Evolutionary conservation across 1,140 invertebrate genomes (phyloP).

Genomic region (Pogonomyrmex californicus): DNA sequence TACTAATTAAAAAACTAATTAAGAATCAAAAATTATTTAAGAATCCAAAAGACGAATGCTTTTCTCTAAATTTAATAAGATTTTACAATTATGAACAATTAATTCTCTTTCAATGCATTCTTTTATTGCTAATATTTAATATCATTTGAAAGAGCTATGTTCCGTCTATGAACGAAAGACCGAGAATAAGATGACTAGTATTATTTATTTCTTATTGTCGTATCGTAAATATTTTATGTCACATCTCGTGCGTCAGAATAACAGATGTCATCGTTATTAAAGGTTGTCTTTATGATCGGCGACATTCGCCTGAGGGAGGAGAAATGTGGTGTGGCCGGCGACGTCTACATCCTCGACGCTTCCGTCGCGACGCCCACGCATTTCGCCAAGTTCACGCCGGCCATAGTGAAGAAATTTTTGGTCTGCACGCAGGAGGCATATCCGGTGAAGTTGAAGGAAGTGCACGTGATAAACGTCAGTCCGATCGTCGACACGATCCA

Average conservation of each 20-base stretch:
- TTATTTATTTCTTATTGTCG: no score
- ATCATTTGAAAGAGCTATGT: no score
- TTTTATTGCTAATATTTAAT: no score
- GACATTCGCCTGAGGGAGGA: slow-evolving; percentile 93
- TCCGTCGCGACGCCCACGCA: slow-evolving; percentile 91
- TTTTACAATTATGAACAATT: no score
- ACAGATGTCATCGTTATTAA: not conserved
- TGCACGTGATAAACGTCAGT: slow-evolving; percentile 94
- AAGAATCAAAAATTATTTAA: no score
- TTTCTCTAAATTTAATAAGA: no score
- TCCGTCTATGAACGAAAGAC: no score
- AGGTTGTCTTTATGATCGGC: slow-evolving; percentile 92
- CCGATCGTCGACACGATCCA: slow-evolving; percentile 93
- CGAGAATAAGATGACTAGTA: no score
- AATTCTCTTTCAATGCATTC: no score
- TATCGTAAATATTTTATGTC: not conserved
- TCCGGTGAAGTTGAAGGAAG: slow-evolving; percentile 94
- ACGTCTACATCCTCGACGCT: slow-evolving; percentile 93
- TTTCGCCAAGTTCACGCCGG: slow-evolving; percentile 92
- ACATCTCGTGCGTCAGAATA: not conserved
- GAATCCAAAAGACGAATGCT: no score
- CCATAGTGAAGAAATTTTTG: slow-evolving; percentile 93
- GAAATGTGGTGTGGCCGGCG: slow-evolving; percentile 92
- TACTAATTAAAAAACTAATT: no score
- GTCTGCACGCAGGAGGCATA: slow-evolving; percentile 95